phyloP scores from a whole-genome alignment of 2,797 vertebrate genomes.

The Sparus aurata region DNA sequence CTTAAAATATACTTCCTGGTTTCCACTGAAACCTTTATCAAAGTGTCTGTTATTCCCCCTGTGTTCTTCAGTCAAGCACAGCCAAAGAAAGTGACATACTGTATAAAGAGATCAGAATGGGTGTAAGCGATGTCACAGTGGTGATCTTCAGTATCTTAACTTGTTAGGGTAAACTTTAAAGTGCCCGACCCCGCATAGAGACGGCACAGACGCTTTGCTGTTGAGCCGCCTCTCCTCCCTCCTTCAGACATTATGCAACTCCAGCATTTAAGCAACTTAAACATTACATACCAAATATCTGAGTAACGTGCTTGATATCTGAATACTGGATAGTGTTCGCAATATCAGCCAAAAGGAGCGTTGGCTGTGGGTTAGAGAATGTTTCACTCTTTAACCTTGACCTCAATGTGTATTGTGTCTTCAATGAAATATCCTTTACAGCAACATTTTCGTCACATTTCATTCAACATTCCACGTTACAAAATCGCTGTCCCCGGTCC shows the following conservation, averaged over 20 bases:
- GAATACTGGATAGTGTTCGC: neutral
- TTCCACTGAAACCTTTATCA: neutral
- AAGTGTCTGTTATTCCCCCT: neutral
- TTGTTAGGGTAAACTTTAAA: constrained; percentile 2
- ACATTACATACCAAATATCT: constrained; percentile 19
- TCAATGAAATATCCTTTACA: neutral
- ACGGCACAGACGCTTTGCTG: constrained; percentile 14
- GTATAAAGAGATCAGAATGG: neutral
- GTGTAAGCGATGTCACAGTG: neutral
- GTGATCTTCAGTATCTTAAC: constrained; percentile 1
- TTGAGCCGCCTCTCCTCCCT: neutral
- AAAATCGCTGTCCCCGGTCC: neutral
- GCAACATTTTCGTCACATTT: constrained; percentile 2
- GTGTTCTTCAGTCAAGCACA: neutral
- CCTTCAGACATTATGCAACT: constrained; percentile 7
- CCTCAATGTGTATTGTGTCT: neutral
- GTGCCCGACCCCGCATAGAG: constrained; percentile 5
- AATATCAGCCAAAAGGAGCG: neutral
- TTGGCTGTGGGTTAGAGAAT: neutral
- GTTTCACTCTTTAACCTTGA: neutral
- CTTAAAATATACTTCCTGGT: neutral
- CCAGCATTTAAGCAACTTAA: constrained; percentile 12
- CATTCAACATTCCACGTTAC: constrained; percentile 23
- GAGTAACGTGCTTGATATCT: neutral
- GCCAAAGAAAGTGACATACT: neutral